phyloP scores from a whole-genome alignment of 2,113 vertebrate genomes.

The Gyps fulvus region DNA sequence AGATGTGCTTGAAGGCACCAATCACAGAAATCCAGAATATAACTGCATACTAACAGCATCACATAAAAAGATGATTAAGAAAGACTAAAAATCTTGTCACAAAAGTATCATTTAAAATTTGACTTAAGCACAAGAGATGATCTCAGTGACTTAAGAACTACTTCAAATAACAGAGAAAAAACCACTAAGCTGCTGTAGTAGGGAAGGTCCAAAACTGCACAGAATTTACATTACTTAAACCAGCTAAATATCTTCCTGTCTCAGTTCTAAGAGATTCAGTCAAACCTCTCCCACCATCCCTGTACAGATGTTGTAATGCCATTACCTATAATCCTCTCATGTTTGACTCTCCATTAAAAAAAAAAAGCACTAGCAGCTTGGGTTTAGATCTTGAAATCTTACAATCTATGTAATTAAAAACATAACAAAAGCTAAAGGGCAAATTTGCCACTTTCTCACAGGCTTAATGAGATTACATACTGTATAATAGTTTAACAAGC shows the following conservation, averaged over 20 bases:
- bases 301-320: not conserved
- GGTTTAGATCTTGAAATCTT: not conserved
- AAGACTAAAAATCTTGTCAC: not conserved
- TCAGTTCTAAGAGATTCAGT: not conserved
- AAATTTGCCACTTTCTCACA: not conserved
- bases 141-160: not conserved
- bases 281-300: not conserved
- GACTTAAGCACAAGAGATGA: not conserved
- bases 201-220: not conserved
- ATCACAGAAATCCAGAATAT: not conserved
- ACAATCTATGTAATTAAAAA: not conserved
- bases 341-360: not conserved
- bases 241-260: not conserved
- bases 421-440: not conserved
- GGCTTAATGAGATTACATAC: not conserved
- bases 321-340: not conserved
- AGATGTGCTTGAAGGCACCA: not conserved
- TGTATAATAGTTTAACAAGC: not conserved
- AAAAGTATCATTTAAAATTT: not conserved
- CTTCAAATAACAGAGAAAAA: not conserved
- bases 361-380: not conserved
- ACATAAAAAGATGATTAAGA: not conserved
- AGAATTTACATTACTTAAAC: not conserved
- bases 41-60: not conserved
- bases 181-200: not conserved